Base-by-base conservation (phyloP, 2,888 invertebrate genomes). In the Siphonodentalium dalli region DNA sequence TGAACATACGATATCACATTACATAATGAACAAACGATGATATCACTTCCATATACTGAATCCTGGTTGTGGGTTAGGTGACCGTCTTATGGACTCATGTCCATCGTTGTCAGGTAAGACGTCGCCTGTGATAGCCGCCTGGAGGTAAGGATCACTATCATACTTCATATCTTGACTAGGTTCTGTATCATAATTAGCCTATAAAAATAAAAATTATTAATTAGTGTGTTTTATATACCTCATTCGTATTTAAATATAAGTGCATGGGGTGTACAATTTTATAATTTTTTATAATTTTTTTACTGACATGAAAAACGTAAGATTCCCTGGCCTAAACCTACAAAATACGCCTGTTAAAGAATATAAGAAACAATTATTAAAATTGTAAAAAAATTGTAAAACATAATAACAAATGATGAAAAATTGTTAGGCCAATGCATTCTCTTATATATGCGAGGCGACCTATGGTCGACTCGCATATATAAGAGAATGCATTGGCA, bases 41-140 rank as follows among this genome's bases (percentile, higher is more conserved):
- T 48, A 57, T 66, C 60, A 69, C 59, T 65, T 61, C 69, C 69
- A 69, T 26, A 69, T 54, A 3, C 62, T 61, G 45, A 69, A 66
- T 56, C 61, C 61, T 28, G 66, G 69, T 35, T 61, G 60, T 23
- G 37, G 26, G 9, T 38, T 41, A 15, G 52, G 26, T 18, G 51
- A 31, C 13, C 29, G 51, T 26, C 1, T 13, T 5, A 11, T 21
- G 1, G 41, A 39, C 1, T n/a, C 38, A 6, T 55, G 54, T 43
- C 58, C 66, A 18, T 64, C 58, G n/a, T 68, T 65, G 43, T 75
- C 68, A 0, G 70, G 72, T 24, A 74, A 50, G 11, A 72, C 73
- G 42, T 72, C 74, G 0, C 75, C 74, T 7, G 68, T 71, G 23
- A 71, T 66, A 21, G 73, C 73, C 4, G 70, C 64, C 27, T 65